Percentiles rank a stretch among this genome's conserved stretches.
These are phyloP conservation scores for Phoeniculus purpureus DNA, from an alignment of 2,797 vertebrate genomes.

Conservation along the genomic window DNA sequence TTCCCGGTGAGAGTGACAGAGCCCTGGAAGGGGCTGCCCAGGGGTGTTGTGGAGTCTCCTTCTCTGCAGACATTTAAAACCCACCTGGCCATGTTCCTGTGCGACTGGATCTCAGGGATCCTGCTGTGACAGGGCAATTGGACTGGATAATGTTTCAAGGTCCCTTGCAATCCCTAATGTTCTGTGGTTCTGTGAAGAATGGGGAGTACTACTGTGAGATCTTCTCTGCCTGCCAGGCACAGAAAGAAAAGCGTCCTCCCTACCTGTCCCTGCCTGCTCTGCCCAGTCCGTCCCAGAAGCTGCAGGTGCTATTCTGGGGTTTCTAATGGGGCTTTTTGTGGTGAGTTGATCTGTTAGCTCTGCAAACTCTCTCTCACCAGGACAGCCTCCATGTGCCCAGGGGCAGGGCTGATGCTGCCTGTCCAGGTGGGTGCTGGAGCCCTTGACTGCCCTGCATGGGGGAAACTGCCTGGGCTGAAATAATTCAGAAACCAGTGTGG, in stretches of 20 bases:
- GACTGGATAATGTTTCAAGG: no score
- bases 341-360: background rate
- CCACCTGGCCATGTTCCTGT: no score
- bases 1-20: no score
- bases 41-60: no score
- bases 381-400: no score
- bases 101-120: no score
- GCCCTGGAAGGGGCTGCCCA: no score
- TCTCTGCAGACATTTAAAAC: no score
- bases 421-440: background rate
- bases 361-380: background rate
- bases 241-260: accelerated
- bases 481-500: accelerated
- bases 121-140: no score
- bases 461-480: background rate
- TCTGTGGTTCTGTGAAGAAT: no score
- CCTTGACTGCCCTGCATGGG: accelerated
- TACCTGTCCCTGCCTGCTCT: background rate
- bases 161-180: no score
- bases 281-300: accelerated
- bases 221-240: background rate
- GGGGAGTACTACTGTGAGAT: no score
- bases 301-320: accelerated
- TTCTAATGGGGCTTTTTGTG: background rate
- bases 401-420: background rate